A percentile compares a stretch with the other conserved stretches of the same genome.
These are phyloP conservation scores for Smittia aterrima DNA, from an alignment of 2,888 invertebrate species.

Conservation along the genomic window DNA sequence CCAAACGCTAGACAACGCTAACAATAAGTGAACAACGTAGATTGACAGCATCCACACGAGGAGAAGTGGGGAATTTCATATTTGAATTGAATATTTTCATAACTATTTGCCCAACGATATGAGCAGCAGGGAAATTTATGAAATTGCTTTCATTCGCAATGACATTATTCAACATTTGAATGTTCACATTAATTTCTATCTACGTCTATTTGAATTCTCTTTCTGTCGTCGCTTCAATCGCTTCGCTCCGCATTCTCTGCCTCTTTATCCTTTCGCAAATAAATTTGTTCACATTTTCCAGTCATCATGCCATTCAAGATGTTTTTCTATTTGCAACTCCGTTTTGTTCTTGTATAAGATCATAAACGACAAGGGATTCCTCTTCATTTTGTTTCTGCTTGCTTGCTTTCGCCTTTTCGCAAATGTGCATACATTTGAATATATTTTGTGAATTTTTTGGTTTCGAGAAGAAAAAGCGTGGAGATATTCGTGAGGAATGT, in stretches of 20 bases:
- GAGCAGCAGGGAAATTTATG: not conserved
- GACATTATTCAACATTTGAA: conserved; percentile 1
- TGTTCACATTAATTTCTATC: not conserved
- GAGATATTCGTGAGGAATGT: not conserved
- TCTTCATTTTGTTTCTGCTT: not conserved
- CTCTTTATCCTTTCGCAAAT: not conserved
- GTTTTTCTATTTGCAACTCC: not conserved
- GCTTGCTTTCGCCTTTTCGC: not conserved
- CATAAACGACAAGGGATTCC: conserved; percentile 14
- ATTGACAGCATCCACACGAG: too few relatives aligned
- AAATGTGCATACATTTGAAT: conserved; percentile 20
- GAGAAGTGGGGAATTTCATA: too few relatives aligned
- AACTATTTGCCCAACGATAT: too few relatives aligned
- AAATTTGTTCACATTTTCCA: conserved; percentile 2
- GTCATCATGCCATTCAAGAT: not conserved
- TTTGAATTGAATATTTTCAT: too few relatives aligned
- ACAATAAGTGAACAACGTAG: too few relatives aligned
- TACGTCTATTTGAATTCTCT: not conserved
- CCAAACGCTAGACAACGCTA: too few relatives aligned
- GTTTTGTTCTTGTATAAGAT: not conserved
- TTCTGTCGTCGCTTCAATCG: not conserved
- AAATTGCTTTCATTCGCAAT: not conserved
- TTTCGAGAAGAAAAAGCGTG: not conserved
- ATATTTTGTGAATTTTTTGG: not conserved
- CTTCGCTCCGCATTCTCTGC: too few relatives aligned